Evolutionary conservation across 2,113 vertebrate species (phyloP).

Genomic region (Calidris pygmaea): DNA sequence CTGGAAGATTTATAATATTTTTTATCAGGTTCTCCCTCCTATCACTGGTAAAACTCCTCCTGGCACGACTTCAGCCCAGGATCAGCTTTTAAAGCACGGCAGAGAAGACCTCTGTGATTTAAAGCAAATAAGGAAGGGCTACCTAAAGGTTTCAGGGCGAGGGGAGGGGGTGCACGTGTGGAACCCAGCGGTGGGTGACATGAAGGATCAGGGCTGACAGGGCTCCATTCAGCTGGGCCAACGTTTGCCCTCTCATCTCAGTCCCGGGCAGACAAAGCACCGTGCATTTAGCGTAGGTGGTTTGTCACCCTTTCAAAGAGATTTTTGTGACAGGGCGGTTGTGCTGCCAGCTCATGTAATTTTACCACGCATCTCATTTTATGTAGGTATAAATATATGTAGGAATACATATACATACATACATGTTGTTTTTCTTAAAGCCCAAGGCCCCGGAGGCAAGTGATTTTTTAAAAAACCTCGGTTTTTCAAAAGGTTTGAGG

Average conservation of each 20-base stretch:
- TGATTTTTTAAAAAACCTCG: background rate
- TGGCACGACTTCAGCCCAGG: background rate
- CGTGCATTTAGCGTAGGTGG: fast-evolving
- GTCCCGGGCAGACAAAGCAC: background rate
- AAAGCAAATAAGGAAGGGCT: background rate
- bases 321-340: background rate
- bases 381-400: background rate
- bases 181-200: background rate
- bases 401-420: background rate
- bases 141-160: background rate
- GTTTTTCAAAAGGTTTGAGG: background rate
- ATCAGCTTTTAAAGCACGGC: background rate
- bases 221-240: background rate
- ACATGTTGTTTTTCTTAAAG: background rate
- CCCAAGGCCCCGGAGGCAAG: background rate
- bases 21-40: background rate
- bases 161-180: background rate
- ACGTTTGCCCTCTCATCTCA: background rate
- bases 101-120: background rate
- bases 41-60: background rate
- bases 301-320: background rate
- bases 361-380: background rate
- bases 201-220: background rate
- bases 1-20: background rate
- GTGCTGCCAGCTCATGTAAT: background rate